Percentiles rank a stretch among this genome's conserved stretches.
Evolutionary conservation across 2,888 invertebrate species (phyloP).

Genomic region (Chydorus sphaericus): DNA sequence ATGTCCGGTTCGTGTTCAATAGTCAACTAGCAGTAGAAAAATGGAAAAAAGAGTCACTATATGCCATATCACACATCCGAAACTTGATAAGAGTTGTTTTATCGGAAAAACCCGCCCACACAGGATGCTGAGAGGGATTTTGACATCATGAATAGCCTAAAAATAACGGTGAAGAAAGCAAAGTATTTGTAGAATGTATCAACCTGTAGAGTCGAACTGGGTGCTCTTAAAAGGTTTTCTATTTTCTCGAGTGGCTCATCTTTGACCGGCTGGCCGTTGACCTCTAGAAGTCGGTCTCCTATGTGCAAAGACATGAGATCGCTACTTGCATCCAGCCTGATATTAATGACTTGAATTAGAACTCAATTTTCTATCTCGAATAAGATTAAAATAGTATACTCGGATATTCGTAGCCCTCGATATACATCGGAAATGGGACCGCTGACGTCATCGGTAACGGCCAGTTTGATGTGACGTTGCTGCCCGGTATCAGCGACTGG

Average conservation of each 20-base stretch:
- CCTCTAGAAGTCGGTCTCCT: constrained; percentile 84
- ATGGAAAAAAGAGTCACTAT: background rate
- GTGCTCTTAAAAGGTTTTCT: constrained; percentile 53
- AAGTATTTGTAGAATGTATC: background rate
- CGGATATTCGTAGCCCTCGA: constrained; percentile 49
- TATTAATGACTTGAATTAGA: no score
- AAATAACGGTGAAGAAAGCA: background rate
- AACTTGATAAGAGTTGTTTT: no score
- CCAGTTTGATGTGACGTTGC: constrained; percentile 46
- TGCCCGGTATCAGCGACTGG: constrained; percentile 33
- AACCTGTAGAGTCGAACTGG: constrained; percentile 60
- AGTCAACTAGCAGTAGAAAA: constrained; percentile 44
- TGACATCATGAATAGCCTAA: no score
- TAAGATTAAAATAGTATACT: constrained; percentile 18
- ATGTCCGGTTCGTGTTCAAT: constrained; percentile 79
- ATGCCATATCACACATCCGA: no score
- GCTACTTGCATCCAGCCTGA: constrained; percentile 67
- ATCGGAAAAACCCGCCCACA: no score
- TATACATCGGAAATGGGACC: constrained; percentile 25
- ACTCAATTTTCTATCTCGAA: no score
- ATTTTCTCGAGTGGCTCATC: constrained; percentile 64
- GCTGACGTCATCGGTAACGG: constrained; percentile 38
- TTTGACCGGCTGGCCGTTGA: constrained; percentile 75
- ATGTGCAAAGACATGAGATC: constrained; percentile 72
- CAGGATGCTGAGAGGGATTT: no score